These are phyloP conservation scores for Cynodonichthys magdalenae DNA, from an alignment of 2,797 vertebrate genomes.

Conservation along the genomic window DNA sequence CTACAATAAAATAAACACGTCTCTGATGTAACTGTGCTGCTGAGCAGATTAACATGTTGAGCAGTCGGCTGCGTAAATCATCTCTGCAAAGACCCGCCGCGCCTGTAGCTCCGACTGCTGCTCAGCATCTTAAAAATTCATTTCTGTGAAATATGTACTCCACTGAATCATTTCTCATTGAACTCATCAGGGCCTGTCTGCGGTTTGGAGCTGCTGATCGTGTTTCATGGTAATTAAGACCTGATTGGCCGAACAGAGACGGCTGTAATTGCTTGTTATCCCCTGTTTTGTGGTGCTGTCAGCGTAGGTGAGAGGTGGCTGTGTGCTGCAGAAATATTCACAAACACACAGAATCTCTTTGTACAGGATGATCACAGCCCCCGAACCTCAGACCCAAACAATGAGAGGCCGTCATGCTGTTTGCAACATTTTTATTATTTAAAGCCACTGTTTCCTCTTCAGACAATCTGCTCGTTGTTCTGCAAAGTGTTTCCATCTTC, in stretches of 20 bases:
- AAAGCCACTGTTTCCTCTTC: conserved; percentile 21
- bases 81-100: conserved; percentile 1
- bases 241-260: conserved; percentile 50
- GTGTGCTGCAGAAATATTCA: neutral
- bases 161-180: conserved; percentile 37
- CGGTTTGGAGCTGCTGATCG: conserved; percentile 42
- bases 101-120: neutral
- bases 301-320: conserved; percentile 34
- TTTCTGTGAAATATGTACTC: conserved; percentile 11
- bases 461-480: neutral
- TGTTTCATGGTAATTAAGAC: conserved; percentile 54
- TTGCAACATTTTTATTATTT: conserved; percentile 9
- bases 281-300: conserved; percentile 46
- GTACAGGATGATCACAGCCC: conserved; percentile 3
- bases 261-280: conserved; percentile 51
- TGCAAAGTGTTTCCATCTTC: conserved; percentile 19
- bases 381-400: conserved; percentile 3
- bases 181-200: conserved; percentile 39
- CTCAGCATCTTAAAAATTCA: conserved; percentile 24
- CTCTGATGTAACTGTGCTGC: conserved; percentile 1
- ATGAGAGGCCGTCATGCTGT: conserved; percentile 9
- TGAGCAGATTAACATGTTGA: neutral
- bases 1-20: neutral
- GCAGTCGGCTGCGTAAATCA: conserved; percentile 8
- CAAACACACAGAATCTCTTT: conserved; percentile 8